Conservation (phyloP, 37 sponge, comb jelly and placozoan species). For the Chondrosia reniformis region DNA sequence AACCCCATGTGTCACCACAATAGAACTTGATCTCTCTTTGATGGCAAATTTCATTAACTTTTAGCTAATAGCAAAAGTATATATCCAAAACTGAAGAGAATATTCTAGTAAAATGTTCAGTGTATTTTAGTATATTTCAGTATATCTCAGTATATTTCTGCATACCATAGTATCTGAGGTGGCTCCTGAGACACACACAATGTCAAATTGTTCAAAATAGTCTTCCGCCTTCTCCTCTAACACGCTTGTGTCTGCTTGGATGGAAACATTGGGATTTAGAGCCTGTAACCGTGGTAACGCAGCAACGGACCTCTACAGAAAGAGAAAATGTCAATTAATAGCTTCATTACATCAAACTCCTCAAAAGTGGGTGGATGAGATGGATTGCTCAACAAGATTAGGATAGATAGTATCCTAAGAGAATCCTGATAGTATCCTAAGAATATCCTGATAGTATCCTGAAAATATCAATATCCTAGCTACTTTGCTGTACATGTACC, state of each 20-base stretch:
- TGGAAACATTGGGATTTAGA: slow-evolving; percentile 79
- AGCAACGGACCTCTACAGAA: slow-evolving; percentile 54
- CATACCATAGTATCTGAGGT: neutral
- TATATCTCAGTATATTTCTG: neutral
- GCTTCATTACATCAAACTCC: too few relatives aligned
- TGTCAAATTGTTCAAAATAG: slow-evolving; percentile 66
- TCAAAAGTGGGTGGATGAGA: too few relatives aligned
- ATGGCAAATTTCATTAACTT: slow-evolving; percentile 71
- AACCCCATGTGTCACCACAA: slow-evolving; percentile 91
- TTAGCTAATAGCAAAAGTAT: slow-evolving; percentile 17
- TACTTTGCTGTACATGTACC: neutral
- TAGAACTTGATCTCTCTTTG: slow-evolving; percentile 66
- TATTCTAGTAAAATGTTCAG: too few relatives aligned
- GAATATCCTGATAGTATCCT: neutral
- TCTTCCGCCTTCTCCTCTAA: slow-evolving; percentile 59
- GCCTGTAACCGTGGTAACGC: slow-evolving; percentile 44
- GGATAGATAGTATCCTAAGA: neutral
- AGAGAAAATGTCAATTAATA: neutral
- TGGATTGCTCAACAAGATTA: too few relatives aligned
- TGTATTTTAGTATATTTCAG: too few relatives aligned
- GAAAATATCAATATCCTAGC: too few relatives aligned
- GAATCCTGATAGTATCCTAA: neutral
- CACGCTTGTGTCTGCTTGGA: slow-evolving; percentile 43
- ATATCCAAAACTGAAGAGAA: too few relatives aligned
- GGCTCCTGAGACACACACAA: slow-evolving; percentile 20